phyloP scores from a whole-genome alignment of 2,888 invertebrate species.

The Zonitis immaculata region DNA sequence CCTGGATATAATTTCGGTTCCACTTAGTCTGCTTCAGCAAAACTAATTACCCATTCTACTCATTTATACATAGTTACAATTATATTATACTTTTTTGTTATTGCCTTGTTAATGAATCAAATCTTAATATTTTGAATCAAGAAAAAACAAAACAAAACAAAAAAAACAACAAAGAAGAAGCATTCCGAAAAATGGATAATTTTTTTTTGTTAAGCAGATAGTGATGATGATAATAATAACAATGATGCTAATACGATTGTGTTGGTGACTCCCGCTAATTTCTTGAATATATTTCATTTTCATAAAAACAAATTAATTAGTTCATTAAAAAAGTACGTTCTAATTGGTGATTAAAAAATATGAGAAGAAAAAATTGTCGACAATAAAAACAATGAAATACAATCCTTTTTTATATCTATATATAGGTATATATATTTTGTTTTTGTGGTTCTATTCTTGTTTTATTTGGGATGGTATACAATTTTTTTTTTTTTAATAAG shows the following conservation, averaged over 20 bases:
- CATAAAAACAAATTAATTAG: slow-evolving; percentile 7
- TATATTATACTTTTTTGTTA: not conserved
- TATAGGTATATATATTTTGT: not conserved
- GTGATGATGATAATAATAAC: too few relatives aligned
- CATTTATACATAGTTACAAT: not conserved
- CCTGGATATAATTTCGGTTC: slow-evolving; percentile 39
- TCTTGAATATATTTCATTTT: slow-evolving; percentile 2
- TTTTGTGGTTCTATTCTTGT: not conserved
- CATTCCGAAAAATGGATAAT: too few relatives aligned
- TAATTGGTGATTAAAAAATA: slow-evolving; percentile 12
- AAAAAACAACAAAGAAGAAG: not conserved
- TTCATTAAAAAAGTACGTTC: slow-evolving; percentile 11
- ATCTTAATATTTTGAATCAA: not conserved
- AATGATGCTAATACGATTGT: not conserved
- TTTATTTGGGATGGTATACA: not conserved
- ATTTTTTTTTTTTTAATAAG: not conserved
- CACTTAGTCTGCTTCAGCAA: slow-evolving; percentile 32
- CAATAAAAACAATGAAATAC: slow-evolving; percentile 3
- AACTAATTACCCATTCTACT: slow-evolving; percentile 33
- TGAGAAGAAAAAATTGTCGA: slow-evolving; percentile 5
- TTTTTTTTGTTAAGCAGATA: too few relatives aligned
- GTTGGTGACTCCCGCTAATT: not conserved
- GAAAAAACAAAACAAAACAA: not conserved
- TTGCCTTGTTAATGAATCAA: not conserved
- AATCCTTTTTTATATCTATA: not conserved